A percentile compares a stretch with the other conserved stretches of the same genome.
Conservation (phyloP, 2,113 vertebrate genomes). For the Aphelocoma coerulescens region DNA sequence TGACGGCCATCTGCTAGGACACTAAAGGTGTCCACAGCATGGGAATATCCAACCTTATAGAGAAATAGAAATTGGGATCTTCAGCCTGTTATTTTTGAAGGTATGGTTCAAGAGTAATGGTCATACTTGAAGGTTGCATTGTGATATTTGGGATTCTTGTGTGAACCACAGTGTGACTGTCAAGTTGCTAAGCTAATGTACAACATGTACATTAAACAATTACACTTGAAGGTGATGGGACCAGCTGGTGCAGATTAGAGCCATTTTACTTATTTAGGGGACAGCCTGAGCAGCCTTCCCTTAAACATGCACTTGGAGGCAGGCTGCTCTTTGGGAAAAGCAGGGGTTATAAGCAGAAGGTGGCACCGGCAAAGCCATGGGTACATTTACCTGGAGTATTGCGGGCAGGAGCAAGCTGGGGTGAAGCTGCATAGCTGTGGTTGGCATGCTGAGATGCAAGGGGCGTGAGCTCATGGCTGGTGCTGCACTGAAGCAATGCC, state of each 20-base stretch:
- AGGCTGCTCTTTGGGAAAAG: neutral
- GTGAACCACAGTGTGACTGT: neutral
- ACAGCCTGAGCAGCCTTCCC: neutral
- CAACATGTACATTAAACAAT: neutral
- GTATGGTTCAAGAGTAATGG: neutral
- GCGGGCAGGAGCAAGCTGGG: neutral
- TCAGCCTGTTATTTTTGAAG: neutral
- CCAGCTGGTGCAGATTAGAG: neutral
- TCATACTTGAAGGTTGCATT: neutral
- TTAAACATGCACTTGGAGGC: neutral
- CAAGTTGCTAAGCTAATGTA: neutral
- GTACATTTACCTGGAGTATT: neutral
- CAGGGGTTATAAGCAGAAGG: neutral
- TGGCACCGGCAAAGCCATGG: rapidly evolving
- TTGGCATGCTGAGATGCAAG: neutral
- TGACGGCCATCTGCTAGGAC: neutral
- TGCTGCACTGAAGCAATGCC: neutral
- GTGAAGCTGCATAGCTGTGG: neutral
- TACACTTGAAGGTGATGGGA: neutral
- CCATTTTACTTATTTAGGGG: neutral
- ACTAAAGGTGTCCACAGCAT: neutral
- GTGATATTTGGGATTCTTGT: neutral
- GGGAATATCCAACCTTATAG: neutral
- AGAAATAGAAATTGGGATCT: neutral
- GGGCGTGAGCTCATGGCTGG: neutral